Evolutionary conservation across 2,797 vertebrate genomes (phyloP), one percentile per base, ranked within the genome.

Genomic region (Gallinago nigripennis): DNA sequence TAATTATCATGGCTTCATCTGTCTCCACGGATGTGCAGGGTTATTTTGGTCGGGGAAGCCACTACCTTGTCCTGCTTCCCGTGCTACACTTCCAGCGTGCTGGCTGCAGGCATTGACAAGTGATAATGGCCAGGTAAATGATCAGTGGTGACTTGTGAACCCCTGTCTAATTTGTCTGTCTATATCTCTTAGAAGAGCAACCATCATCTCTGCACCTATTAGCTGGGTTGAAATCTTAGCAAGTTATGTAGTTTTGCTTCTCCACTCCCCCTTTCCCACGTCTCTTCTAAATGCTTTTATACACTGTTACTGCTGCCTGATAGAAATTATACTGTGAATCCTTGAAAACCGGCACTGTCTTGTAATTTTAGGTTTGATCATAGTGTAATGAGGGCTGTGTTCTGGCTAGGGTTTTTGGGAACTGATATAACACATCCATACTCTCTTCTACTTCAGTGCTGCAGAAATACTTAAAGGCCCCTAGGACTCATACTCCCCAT

Each of bases 81-180:
- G 8, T 2, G 2, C 48, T 37, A 16, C 27, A 3, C 20, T 85
- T 73, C 35, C n/a, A 56, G 43, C 9, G 8, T 60, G 63, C 58
- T 76, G 89, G 30, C 58, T 88, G 33, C 53, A 56, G 63, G 33
- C 81, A 76, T 12, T 71, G 64, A 51, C 71, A 88, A 72, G 89
- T 60, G 89, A 56, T 88, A 92, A 82, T 30, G 39, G 91, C 63
- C 84, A 87, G 71, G 71, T 88, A 82, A 85, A 90, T 95, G 76
- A 85, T 79, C 58, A 61, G 72, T 54, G 41, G 37, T 73, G 86
- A 70, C 86, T 87, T 70, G 35, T 56, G 89, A 88, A 43, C 30
- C 45, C 50, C 53, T 64, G 54, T 91, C 70, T 90, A 66, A 93
- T 92, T 73, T 84, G 48, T 68, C 71, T 90, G 39, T 87, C 82